Base-by-base conservation (phyloP, 2,888 invertebrate species). In the Trichopoda pennipes region DNA sequence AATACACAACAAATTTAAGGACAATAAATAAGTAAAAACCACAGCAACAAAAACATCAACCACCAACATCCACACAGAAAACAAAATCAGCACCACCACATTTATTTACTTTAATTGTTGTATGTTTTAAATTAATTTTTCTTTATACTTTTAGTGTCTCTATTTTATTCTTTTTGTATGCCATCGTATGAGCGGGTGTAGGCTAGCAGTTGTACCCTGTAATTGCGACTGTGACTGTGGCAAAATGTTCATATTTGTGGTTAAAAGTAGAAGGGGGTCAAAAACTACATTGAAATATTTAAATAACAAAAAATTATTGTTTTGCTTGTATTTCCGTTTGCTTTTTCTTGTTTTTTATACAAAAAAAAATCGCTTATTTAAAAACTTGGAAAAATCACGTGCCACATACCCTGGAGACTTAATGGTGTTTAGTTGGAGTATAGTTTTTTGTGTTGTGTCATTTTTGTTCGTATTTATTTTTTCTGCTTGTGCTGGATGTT, bases 41-140 rank as follows among this genome's bases (percentile, higher is more conserved):
- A 1, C 47, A 49, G 14, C 47, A 35, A 8, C 4, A 47, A 47
- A 10, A 68, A 17, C 14, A 14, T 60, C n/a, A 56, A 17, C 1
- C 1, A 63, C 1, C 28, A 17, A 63, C 44, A 44, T 12, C n/a
- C n/a, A 61, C 19, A 17, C 8, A 19, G 19, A 70, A 70, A 69
- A 69, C 35, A 75, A 70, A 70, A 66, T 55, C 44, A 55, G 53
- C 49, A 81, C 70, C 38, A 72, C 80, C 72, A 72, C 72, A 61
- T 66, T 68, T 76, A 81, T 81, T 81, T 76, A 73, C 76, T 81
- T 81, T 81, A 76, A 76, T 81, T 81, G 81, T 72, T 76, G 66
- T 76, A 81, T 66, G 76, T 76, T 81, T 76, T 72, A 76, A 72
- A 72, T 76, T 76, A 10, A 68, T 60, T 64, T 64, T 60, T 64